These are phyloP conservation scores for Sardina pilchardus DNA, from an alignment of 2,113 vertebrate species.

Conservation along the genomic window DNA sequence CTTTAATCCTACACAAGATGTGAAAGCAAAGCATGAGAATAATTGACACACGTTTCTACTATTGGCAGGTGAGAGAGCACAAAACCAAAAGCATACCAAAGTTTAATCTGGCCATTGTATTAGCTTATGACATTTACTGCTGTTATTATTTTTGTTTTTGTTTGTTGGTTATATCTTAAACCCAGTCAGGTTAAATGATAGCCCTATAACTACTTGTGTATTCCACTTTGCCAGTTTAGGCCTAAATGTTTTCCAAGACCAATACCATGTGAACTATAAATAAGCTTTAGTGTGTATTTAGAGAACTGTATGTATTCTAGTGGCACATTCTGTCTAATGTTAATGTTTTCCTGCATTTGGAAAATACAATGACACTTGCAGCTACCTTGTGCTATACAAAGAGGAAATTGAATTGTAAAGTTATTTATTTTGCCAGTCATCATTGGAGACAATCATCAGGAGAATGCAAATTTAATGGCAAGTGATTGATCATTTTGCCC, in stretches of 20 bases:
- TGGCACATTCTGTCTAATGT: constrained; percentile 9
- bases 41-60: neutral
- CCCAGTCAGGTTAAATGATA: neutral
- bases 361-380: constrained; percentile 11
- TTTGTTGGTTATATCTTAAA: neutral
- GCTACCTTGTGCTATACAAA: neutral
- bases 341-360: neutral
- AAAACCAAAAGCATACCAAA: neutral
- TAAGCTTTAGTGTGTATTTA: neutral
- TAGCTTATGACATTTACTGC: neutral
- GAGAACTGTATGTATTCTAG: neutral
- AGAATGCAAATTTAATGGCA: neutral
- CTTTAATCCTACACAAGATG: neutral
- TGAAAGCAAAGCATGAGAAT: neutral
- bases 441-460: neutral
- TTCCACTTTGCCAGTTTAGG: neutral
- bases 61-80: neutral
- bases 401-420: neutral
- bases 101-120: neutral
- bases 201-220: neutral
- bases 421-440: neutral
- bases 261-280: neutral
- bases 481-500: neutral
- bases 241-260: neutral
- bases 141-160: neutral